A percentile compares a stretch with the other conserved stretches of the same genome.
Conservation (phyloP, 2,113 vertebrate species). For the Odobenus rosmarus region DNA sequence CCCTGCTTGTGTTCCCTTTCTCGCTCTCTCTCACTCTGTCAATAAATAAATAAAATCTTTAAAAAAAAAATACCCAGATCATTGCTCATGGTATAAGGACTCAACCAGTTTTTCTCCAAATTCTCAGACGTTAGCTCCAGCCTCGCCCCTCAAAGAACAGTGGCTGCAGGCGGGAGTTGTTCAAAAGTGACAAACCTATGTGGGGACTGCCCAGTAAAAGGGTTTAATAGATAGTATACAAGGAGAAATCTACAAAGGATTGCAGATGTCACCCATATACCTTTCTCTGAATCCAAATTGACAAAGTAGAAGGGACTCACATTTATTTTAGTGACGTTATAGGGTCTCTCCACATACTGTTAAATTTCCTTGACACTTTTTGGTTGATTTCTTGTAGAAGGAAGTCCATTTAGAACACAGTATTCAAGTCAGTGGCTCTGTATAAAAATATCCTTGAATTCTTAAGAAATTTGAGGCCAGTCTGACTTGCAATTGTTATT, state of each 20-base stretch:
- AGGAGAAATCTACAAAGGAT: background rate
- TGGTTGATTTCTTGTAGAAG: background rate
- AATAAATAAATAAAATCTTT: too few species aligned
- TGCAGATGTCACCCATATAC: too few species aligned
- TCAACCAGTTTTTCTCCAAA: background rate
- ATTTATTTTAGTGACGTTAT: background rate
- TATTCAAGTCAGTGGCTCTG: background rate
- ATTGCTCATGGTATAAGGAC: fast-evolving
- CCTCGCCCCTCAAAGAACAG: background rate
- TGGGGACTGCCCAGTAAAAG: background rate
- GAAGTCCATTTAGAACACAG: background rate
- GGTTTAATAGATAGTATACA: too few species aligned
- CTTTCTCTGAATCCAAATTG: background rate
- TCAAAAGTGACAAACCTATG: background rate
- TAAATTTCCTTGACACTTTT: background rate
- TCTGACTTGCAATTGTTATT: background rate
- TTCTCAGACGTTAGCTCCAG: background rate
- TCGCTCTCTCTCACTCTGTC: too few species aligned
- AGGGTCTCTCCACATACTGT: background rate
- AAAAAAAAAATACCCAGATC: background rate
- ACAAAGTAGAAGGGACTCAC: background rate
- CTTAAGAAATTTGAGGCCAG: background rate
- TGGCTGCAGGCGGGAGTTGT: background rate
- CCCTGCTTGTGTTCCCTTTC: too few species aligned
- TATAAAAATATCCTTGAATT: background rate